Conservation (phyloP, 2,888 invertebrate genomes). For the Flabesymbios commensalis region DNA sequence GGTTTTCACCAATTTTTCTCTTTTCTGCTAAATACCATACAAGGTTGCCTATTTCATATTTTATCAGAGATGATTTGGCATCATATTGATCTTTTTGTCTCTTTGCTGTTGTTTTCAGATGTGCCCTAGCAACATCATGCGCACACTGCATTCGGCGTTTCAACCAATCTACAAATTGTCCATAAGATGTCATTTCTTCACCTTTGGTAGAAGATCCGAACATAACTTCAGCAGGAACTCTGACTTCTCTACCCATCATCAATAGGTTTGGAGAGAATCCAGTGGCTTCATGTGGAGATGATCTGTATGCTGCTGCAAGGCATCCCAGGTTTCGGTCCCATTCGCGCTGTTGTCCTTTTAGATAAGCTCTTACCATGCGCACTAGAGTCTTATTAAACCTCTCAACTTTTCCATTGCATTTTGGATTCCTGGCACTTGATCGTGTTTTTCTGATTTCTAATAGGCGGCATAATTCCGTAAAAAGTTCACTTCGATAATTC, state of each 20-base stretch:
- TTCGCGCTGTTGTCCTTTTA: conserved; percentile 7
- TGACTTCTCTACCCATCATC: conserved; percentile 3
- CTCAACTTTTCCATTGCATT: conserved; percentile 5
- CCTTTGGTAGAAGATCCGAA: not conserved
- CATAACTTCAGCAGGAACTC: not conserved
- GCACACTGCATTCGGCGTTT: not conserved
- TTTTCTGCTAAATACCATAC: not conserved
- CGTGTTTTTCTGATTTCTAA: conserved; percentile 29
- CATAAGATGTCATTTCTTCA: not conserved
- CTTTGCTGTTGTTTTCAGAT: not conserved
- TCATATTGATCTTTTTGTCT: not conserved
- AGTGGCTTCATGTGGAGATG: not conserved
- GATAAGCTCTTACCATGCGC: not conserved
- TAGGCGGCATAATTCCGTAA: conserved; percentile 33
- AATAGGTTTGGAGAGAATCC: not conserved
- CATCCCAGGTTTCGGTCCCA: not conserved
- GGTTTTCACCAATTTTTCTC: not conserved
- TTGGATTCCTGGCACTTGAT: conserved; percentile 24
- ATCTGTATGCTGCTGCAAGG: conserved; percentile 1
- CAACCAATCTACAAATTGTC: not conserved
- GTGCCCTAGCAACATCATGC: not conserved
- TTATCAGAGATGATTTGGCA: not conserved
- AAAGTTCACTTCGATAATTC: conserved; percentile 29
- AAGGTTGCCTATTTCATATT: not conserved
- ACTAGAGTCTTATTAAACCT: not conserved